phyloP scores from a whole-genome alignment of 2,888 invertebrate species.

The Tricholauxania praeusta region DNA sequence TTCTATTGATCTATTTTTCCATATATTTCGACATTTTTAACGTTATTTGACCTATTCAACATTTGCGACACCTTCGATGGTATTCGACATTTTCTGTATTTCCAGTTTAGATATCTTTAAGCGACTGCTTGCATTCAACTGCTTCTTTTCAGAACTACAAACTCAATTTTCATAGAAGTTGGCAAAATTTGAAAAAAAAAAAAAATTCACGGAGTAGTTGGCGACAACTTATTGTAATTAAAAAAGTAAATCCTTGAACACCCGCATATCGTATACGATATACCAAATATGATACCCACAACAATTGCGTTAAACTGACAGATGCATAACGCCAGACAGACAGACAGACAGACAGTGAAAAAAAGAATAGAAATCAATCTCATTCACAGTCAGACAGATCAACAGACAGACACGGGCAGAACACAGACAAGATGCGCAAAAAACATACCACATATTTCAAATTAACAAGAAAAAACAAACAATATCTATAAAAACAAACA shows the following conservation, averaged over 20 bases:
- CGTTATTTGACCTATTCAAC: too few relatives aligned
- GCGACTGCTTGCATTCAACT: too few relatives aligned
- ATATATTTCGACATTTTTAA: too few relatives aligned
- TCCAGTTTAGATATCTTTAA: too few relatives aligned
- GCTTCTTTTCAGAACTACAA: too few relatives aligned
- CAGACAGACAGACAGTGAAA: conserved; percentile 35
- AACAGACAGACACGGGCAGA: conserved; percentile 17
- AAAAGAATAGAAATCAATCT: conserved; percentile 43
- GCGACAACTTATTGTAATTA: too few relatives aligned
- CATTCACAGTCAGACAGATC: conserved; percentile 29
- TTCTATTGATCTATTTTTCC: too few relatives aligned
- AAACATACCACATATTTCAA: background rate
- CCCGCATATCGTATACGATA: conserved; percentile 14
- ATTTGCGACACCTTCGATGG: too few relatives aligned
- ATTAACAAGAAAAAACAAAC: background rate
- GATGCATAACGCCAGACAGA: conserved; percentile 54
- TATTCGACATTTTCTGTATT: too few relatives aligned
- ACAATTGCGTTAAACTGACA: conserved; percentile 57
- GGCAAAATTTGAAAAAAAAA: too few relatives aligned
- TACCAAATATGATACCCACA: background rate
- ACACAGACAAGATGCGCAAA: conserved; percentile 1
- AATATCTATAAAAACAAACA: conserved; percentile 23
- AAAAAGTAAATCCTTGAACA: background rate
- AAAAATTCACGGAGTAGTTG: too few relatives aligned
- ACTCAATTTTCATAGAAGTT: too few relatives aligned